phyloP scores from a whole-genome alignment of 2,113 vertebrate genomes.

The Labrus mixtus region DNA sequence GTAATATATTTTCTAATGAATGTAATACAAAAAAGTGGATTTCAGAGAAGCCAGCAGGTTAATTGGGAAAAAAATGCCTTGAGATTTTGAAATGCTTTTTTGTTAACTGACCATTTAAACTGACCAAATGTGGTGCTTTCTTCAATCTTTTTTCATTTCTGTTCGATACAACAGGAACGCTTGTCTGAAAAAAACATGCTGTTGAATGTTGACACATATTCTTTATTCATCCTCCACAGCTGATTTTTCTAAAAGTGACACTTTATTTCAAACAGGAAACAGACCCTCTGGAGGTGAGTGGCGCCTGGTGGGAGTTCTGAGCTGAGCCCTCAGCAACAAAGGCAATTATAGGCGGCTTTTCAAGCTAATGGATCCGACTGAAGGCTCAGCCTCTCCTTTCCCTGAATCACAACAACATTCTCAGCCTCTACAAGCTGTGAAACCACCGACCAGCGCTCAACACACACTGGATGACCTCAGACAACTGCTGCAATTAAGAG shows the following conservation, averaged over 20 bases:
- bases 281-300: slow-evolving; percentile 58
- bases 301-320: slow-evolving; percentile 67
- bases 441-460: slow-evolving; percentile 39
- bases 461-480: slow-evolving; percentile 36
- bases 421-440: slow-evolving; percentile 44
- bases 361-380: slow-evolving; percentile 72
- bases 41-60: too few species aligned
- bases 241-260: slow-evolving; percentile 50
- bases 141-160: neutral
- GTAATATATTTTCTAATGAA: too few species aligned
- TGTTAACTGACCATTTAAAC: too few species aligned
- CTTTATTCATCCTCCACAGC: slow-evolving; percentile 38
- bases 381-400: slow-evolving; percentile 55
- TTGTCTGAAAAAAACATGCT: neutral
- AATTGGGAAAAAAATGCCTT: too few species aligned
- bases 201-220: slow-evolving; percentile 1
- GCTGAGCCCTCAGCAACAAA: slow-evolving; percentile 74
- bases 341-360: slow-evolving; percentile 76
- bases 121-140: neutral
- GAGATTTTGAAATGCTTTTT: too few species aligned
- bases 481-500: slow-evolving; percentile 47
- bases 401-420: slow-evolving; percentile 55
- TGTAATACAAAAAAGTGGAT: too few species aligned
- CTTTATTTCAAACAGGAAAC: slow-evolving; percentile 36
- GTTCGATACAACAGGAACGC: neutral